Conservation (phyloP, 2,113 vertebrate genomes). For the Lota lota region DNA sequence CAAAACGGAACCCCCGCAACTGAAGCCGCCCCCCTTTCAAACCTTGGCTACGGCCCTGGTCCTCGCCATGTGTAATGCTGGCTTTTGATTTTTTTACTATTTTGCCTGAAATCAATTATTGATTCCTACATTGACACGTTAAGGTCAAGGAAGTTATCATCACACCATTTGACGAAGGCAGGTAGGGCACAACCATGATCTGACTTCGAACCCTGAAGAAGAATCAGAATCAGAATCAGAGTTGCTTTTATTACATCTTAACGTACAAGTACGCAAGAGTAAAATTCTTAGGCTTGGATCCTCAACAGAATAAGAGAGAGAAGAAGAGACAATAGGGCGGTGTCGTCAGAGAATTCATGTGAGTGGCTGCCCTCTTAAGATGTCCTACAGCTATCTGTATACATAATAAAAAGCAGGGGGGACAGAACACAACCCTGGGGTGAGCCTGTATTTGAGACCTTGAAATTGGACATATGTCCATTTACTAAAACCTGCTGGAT, state of each 20-base stretch:
- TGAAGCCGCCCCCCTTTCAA: too few species aligned
- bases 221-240: too few species aligned
- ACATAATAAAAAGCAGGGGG: background rate
- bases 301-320: too few species aligned
- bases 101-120: constrained; percentile 1
- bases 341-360: background rate
- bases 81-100: background rate
- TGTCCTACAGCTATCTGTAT: background rate
- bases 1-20: too few species aligned
- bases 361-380: background rate
- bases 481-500: background rate
- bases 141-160: constrained; percentile 2
- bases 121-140: background rate
- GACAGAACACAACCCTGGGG: background rate
- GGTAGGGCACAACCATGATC: background rate
- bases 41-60: too few species aligned
- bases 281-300: too few species aligned
- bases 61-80: background rate
- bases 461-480: background rate
- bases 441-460: background rate
- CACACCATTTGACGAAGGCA: constrained; percentile 1
- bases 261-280: too few species aligned
- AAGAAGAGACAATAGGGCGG: constrained; percentile 2
- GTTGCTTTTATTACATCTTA: too few species aligned
- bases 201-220: constrained; percentile 2